A percentile compares a stretch with the other conserved stretches of the same genome.
phyloP scores from a whole-genome alignment of 2,888 invertebrate genomes.

The Leptarthrus brevirostris region DNA sequence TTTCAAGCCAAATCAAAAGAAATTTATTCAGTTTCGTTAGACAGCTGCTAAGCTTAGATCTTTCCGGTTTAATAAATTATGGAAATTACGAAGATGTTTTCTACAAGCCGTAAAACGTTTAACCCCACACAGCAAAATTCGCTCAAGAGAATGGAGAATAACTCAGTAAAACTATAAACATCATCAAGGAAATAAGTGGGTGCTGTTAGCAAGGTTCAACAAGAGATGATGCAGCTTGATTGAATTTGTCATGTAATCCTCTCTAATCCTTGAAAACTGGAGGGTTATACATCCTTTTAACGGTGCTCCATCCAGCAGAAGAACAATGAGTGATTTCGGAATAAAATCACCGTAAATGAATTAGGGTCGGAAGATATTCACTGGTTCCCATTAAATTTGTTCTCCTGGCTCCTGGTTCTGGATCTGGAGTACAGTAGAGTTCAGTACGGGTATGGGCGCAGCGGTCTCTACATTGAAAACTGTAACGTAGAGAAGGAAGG shows the following conservation, averaged over 20 bases:
- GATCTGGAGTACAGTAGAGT: background rate
- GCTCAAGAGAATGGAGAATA: background rate
- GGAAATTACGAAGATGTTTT: no score
- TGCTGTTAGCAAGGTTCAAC: background rate
- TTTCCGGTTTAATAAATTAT: no score
- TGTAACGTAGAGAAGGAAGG: no score
- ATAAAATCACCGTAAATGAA: constrained; percentile 34
- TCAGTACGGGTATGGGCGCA: no score
- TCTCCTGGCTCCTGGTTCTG: background rate
- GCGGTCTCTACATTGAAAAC: no score
- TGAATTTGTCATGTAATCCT: constrained; percentile 4
- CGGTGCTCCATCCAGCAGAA: background rate
- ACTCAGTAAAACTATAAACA: background rate
- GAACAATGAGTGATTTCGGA: constrained; percentile 21
- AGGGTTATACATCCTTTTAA: background rate
- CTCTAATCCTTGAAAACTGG: constrained; percentile 1
- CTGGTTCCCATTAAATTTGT: constrained; percentile 36
- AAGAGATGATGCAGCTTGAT: background rate
- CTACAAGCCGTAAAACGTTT: no score
- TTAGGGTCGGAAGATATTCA: constrained; percentile 13
- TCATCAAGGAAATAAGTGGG: constrained; percentile 6
- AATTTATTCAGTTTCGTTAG: no score
- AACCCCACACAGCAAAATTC: background rate
- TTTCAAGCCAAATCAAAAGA: no score
- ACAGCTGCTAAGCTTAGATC: no score